A percentile compares a stretch with the other conserved stretches of the same genome.
Evolutionary conservation across 2,113 vertebrate genomes (phyloP).

Genomic region (Odontophorus gujanensis): DNA sequence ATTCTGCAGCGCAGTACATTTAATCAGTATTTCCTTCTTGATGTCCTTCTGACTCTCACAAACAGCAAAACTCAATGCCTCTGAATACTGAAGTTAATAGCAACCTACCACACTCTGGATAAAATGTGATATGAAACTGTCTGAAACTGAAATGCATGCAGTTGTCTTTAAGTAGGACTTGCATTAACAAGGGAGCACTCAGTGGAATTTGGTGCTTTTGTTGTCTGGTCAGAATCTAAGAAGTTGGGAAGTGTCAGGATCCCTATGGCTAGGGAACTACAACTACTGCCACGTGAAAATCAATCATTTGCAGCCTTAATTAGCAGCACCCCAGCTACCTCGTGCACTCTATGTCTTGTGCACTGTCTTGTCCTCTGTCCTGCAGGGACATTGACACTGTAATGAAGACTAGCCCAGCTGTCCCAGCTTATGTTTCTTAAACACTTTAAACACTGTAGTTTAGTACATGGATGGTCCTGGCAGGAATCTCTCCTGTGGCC

Average conservation of each 20-base stretch:
- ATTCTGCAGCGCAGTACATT: not conserved
- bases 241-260: not conserved
- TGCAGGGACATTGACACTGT: not conserved
- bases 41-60: not conserved
- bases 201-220: not conserved
- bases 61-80: not conserved
- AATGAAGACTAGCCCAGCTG: not conserved
- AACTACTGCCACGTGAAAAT: not conserved
- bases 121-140: not conserved
- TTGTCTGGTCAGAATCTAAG: not conserved
- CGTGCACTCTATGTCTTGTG: not conserved
- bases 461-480: not conserved
- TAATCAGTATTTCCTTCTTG: not conserved
- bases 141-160: not conserved
- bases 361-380: not conserved
- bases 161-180: not conserved
- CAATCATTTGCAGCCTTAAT: not conserved
- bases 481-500: not conserved
- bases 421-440: not conserved
- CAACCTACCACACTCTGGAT: not conserved
- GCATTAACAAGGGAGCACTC: not conserved
- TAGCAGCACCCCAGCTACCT: not conserved
- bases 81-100: not conserved
- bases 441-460: not conserved
- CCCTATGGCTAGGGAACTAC: not conserved